Base-by-base conservation (phyloP, 2,113 vertebrate species). In the Piprites chloris region DNA sequence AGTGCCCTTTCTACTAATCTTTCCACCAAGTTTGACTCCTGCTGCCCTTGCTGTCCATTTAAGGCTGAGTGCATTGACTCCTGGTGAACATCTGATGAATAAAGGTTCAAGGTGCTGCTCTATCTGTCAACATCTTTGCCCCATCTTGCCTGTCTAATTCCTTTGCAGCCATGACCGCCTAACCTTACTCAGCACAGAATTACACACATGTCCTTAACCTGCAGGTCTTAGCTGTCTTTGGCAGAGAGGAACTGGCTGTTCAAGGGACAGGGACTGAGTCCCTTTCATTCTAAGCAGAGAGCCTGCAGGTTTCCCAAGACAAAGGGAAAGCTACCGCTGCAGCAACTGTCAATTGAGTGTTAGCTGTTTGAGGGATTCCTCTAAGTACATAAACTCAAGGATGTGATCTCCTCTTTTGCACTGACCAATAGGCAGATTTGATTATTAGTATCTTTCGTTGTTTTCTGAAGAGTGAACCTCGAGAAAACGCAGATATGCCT, bases 121-220 rank as follows among this genome's bases (percentile, higher is more conserved):
- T 85, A 35, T 32, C n/a, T 61, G 20, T 11, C 69, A 68, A 39
- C 6, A 28, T 85, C 44, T 80, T 85, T 84, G 17, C 19, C 77
- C 78, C 63, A 55, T 79, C 21, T 90, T 47, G 15, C n/a, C 90
- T 59, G 5, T 33, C 39, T 58, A 56, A 59, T 44, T 68, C 23
- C 35, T 68, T 47, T 41, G 8, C 62, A 85, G 20, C 12, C 13
- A 62, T 69, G 63, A 88, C 9, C n/a, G 8, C 16, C 5, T 21
- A 41, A 32, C 9, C 49, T 69, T 59, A 61, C 15, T 23, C 66
- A 65, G 26, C 66, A 28, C 11, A 91, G 22, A 81, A 72, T 23
- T 59, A 4, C 1, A 0, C 22, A 12, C 10, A 10, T 1, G 0
- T 37, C 39, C 47, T 73, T 63, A 63, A 82, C 33, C 37, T 73